Evolutionary conservation across 2,113 vertebrate species (phyloP).

Genomic region (Cottus gobio): DNA sequence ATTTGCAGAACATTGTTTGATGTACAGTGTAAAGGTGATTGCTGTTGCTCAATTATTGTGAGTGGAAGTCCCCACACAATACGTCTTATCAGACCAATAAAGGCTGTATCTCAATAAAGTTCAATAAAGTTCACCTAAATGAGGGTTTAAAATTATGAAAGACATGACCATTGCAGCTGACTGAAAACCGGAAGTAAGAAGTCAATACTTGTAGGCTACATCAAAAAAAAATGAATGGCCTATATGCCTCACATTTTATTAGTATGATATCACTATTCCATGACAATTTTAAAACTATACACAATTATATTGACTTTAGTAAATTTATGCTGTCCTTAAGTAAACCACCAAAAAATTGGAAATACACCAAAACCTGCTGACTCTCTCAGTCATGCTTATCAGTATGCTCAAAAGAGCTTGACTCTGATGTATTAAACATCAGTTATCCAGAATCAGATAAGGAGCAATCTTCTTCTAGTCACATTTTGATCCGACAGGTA

Average conservation of each 20-base stretch:
- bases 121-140: neutral
- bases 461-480: neutral
- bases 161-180: neutral
- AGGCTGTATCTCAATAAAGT: neutral
- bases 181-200: neutral
- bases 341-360: neutral
- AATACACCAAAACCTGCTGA: neutral
- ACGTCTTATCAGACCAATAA: constrained; percentile 46
- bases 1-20: neutral
- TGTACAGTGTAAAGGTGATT: neutral
- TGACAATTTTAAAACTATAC: neutral
- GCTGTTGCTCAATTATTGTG: constrained; percentile 27
- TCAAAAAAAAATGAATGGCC: neutral
- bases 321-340: neutral
- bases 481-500: constrained; percentile 42
- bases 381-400: neutral
- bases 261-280: neutral
- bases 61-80: constrained; percentile 22
- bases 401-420: neutral
- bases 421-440: neutral
- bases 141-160: neutral
- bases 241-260: neutral
- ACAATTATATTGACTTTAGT: neutral
- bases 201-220: neutral
- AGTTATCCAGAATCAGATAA: constrained; percentile 9